Evolutionary conservation across 2,888 invertebrate species (phyloP), one percentile per base, ranked within the genome.

Genomic region (Tillus elongatus): DNA sequence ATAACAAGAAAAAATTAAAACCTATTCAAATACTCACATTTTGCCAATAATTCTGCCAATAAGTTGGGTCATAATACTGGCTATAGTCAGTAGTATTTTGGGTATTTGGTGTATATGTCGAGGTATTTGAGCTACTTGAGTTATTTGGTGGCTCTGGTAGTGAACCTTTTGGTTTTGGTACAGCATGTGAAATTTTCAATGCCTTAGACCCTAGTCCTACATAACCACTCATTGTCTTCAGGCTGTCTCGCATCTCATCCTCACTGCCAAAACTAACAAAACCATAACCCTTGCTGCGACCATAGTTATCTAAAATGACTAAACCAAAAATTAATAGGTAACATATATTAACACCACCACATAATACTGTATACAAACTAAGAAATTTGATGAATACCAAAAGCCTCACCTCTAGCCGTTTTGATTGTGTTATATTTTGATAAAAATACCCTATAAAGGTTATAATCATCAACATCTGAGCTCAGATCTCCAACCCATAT

Each of bases 401-500:
- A 28, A 24, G 31, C 43, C 38, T 47, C 63, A 81, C 82, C 86
- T 82, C 93, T 95, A 9, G 95, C 95, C 30, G 92, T 87, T 65
- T 90, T 84, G 39, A 93, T 90, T 3, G 92, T 91, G 49, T 84
- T 82, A 62, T 92, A 96, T 60, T 89, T 85, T 2, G 86, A 78
- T 16, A 89, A 85, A 63, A 96, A 96, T 1, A 89, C 84, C 63
- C 90, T 79, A 61, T 90, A 95, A 4, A 96, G 68, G 14, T 84
- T 85, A 63, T 92, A 89, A 64, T 96, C 95, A 64, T 96, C 95
- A 6, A 96, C 93, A 64, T 95, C 93, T 9, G 81, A 75, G 48
- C 88, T 87, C 13, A 96, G 72, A 63, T 95, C 95, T 8, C 95
- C 95, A 15, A 96, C 92, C 90, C 93, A 96, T 34, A 96, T 82